A percentile compares a stretch with the other conserved stretches of the same genome.
phyloP scores from a whole-genome alignment of 2,797 vertebrate genomes.

The Brachyrhaphis roseni region DNA sequence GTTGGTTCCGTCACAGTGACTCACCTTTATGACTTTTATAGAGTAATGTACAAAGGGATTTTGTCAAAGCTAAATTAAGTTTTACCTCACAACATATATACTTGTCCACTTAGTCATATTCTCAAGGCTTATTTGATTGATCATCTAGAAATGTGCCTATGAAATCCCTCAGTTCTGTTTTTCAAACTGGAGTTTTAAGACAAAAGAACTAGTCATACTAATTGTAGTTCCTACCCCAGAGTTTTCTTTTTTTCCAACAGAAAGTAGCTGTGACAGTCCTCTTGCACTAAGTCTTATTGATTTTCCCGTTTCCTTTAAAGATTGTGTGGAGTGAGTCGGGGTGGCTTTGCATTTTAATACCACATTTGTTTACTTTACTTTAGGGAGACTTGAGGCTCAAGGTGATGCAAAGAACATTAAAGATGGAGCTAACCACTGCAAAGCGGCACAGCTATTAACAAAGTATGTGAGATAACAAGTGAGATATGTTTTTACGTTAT shows the following conservation, averaged over 20 bases:
- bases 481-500: constrained; percentile 48
- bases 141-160: background rate
- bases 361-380: constrained; percentile 37
- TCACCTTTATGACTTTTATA: background rate
- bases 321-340: constrained; percentile 27
- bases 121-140: background rate
- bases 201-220: background rate
- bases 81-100: constrained; percentile 15
- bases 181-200: background rate
- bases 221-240: constrained; percentile 22
- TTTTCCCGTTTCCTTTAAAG: constrained; percentile 38
- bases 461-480: constrained; percentile 20
- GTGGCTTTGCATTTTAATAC: constrained; percentile 50
- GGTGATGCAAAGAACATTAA: constrained; percentile 31
- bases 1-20: background rate
- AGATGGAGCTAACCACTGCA: constrained; percentile 21
- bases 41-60: background rate
- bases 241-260: constrained; percentile 40
- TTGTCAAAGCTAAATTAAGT: constrained; percentile 13
- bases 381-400: constrained; percentile 9
- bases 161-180: background rate
- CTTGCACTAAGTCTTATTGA: constrained; percentile 45
- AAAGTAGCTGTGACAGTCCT: constrained; percentile 27
- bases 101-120: background rate
- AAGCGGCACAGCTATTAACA: constrained; percentile 1